phyloP scores from a whole-genome alignment of 92 coral and sea anemone species.

The Parazoanthus swiftii region DNA sequence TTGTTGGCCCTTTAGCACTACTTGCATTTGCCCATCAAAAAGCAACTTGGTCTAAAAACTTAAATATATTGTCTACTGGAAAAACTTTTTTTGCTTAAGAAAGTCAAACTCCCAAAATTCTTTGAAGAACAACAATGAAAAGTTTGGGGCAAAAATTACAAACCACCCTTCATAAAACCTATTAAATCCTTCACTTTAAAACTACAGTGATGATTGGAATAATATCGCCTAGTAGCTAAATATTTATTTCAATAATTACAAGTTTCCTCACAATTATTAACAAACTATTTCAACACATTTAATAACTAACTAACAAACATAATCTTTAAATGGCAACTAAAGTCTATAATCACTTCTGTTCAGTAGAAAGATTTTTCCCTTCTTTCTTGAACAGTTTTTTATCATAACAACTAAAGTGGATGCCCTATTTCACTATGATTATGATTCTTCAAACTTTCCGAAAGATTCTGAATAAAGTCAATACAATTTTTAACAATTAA shows the following conservation, averaged over 20 bases:
- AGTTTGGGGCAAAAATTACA: constrained; percentile 21
- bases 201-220: constrained; percentile 21
- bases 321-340: constrained; percentile 25
- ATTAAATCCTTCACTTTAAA: constrained; percentile 14
- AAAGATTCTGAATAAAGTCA: constrained; percentile 22
- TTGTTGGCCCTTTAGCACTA: constrained; percentile 27
- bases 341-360: constrained; percentile 21
- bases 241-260: constrained; percentile 1
- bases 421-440: constrained; percentile 28
- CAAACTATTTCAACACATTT: constrained; percentile 13
- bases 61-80: constrained; percentile 24
- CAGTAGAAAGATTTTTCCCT: constrained; percentile 20
- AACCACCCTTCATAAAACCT: constrained; percentile 17
- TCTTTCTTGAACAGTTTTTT: constrained; percentile 11
- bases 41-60: constrained; percentile 25
- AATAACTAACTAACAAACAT: constrained; percentile 26
- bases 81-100: constrained; percentile 23
- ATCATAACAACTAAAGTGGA: constrained; percentile 3
- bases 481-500: constrained; percentile 17
- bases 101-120: constrained; percentile 23
- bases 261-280: constrained; percentile 9
- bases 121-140: too few species aligned
- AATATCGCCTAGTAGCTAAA: background rate
- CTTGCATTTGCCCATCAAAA: constrained; percentile 26
- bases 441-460: constrained; percentile 28